These are phyloP conservation scores for Leptinotarsa texana DNA, from an alignment of 1,140 invertebrate genomes.

Conservation along the genomic window DNA sequence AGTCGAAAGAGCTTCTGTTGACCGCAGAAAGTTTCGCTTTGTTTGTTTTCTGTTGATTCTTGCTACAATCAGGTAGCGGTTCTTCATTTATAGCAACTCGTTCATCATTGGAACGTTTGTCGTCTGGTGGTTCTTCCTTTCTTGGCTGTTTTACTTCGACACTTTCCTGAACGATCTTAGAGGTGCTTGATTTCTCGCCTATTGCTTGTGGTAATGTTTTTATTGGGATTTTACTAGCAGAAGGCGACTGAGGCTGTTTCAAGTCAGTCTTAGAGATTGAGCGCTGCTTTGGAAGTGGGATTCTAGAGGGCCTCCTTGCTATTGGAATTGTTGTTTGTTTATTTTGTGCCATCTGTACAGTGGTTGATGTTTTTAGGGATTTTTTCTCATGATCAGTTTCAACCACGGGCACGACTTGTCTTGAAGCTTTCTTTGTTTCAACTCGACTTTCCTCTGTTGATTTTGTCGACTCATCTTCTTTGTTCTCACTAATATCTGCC, in stretches of 20 bases:
- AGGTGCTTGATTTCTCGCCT: neutral
- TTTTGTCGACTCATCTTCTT: constrained; percentile 1
- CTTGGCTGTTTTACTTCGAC: neutral
- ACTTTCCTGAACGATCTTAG: neutral
- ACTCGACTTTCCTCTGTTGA: neutral
- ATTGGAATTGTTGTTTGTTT: constrained; percentile 39
- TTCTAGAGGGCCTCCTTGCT: constrained; percentile 47
- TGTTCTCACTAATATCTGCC: neutral
- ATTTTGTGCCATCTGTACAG: constrained; percentile 50
- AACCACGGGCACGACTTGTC: neutral
- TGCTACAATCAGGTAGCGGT: neutral
- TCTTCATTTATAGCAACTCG: neutral
- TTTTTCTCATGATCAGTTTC: neutral
- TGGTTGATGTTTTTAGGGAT: constrained; percentile 41
- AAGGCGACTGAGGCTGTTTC: constrained; percentile 37
- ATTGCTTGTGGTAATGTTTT: constrained; percentile 26
- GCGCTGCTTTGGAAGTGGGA: constrained; percentile 49
- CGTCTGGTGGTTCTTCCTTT: neutral
- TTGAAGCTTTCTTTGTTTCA: constrained; percentile 5
- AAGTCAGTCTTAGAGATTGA: constrained; percentile 39
- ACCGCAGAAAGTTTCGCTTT: constrained; percentile 35
- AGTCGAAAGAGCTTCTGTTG: constrained; percentile 51
- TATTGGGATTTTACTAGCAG: constrained; percentile 48
- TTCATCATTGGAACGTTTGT: neutral
- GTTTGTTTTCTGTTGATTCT: constrained; percentile 19